These are phyloP conservation scores for Galeopsomyia nigrocyanea DNA, from an alignment of 2,888 invertebrate genomes.

Conservation along the genomic window DNA sequence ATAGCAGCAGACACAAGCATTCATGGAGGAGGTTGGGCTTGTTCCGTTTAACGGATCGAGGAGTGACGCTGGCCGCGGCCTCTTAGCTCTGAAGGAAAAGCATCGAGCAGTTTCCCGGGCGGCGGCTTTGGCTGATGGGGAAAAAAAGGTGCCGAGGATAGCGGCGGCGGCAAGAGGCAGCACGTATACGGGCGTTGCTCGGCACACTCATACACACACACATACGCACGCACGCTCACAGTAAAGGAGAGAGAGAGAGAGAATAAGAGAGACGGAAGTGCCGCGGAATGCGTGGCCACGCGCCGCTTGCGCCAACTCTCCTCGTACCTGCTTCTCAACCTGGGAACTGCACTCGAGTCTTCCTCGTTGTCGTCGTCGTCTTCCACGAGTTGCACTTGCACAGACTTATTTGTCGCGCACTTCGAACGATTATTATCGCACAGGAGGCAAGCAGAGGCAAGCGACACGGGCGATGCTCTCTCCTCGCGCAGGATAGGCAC, in stretches of 20 bases:
- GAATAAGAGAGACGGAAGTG: slow-evolving; percentile 35
- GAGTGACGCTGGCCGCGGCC: too few relatives aligned
- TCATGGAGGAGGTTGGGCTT: too few relatives aligned
- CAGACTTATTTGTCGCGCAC: slow-evolving; percentile 9
- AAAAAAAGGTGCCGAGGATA: too few relatives aligned
- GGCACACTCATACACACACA: background rate
- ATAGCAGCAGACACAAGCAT: too few relatives aligned
- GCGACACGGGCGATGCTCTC: background rate
- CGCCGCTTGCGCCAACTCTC: background rate
- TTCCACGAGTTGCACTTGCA: background rate
- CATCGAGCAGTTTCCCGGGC: too few relatives aligned
- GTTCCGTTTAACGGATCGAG: too few relatives aligned
- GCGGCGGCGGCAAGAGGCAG: too few relatives aligned
- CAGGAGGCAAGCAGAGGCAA: background rate
- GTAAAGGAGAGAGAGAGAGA: slow-evolving; percentile 9
- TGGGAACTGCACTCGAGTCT: background rate
- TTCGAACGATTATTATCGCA: background rate
- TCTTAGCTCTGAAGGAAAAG: too few relatives aligned
- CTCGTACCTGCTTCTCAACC: background rate
- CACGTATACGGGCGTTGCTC: slow-evolving; percentile 34
- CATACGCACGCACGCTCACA: background rate
- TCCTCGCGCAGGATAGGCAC: background rate
- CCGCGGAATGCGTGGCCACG: slow-evolving; percentile 25
- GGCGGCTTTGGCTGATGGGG: too few relatives aligned
- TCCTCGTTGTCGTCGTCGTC: slow-evolving; percentile 7